Conservation (phyloP, 2,113 vertebrate genomes). For the Cynopterus brachyotis region DNA sequence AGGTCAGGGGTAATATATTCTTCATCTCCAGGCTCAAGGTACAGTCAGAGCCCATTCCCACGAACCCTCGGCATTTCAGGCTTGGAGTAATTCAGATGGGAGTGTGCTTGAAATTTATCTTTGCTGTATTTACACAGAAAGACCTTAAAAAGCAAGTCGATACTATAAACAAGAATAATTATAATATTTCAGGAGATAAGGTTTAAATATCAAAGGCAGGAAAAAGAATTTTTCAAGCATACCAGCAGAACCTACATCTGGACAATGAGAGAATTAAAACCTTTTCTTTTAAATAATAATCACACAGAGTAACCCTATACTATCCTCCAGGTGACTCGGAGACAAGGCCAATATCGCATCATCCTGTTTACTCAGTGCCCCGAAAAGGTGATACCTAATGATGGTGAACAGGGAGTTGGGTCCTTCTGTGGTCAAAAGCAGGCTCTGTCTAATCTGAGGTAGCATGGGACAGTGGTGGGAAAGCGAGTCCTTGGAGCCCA, state of each 20-base stretch:
- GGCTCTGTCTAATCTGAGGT: neutral
- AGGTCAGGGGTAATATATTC: constrained; percentile 68
- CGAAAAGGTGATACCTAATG: neutral
- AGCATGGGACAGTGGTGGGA: fast-evolving
- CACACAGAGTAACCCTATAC: neutral
- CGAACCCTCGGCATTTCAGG: constrained; percentile 7
- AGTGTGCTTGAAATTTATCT: constrained; percentile 68
- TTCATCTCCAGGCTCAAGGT: neutral
- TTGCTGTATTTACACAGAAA: constrained; percentile 67
- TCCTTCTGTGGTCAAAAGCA: neutral
- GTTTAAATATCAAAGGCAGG: neutral
- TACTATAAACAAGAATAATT: constrained; percentile 64
- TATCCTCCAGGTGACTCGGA: neutral
- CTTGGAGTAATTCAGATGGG: constrained; percentile 45
- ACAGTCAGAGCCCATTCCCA: neutral
- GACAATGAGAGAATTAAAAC: neutral
- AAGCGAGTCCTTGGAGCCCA: neutral
- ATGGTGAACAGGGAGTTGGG: neutral
- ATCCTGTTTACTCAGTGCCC: neutral
- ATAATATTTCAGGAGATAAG: constrained; percentile 64
- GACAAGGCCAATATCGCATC: neutral
- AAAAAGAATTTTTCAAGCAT: neutral
- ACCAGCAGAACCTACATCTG: neutral
- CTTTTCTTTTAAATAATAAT: neutral
- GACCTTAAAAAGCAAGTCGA: constrained; percentile 63